Conservation (phyloP, 2,797 vertebrate genomes). For the Hoplostethus atlanticus region DNA sequence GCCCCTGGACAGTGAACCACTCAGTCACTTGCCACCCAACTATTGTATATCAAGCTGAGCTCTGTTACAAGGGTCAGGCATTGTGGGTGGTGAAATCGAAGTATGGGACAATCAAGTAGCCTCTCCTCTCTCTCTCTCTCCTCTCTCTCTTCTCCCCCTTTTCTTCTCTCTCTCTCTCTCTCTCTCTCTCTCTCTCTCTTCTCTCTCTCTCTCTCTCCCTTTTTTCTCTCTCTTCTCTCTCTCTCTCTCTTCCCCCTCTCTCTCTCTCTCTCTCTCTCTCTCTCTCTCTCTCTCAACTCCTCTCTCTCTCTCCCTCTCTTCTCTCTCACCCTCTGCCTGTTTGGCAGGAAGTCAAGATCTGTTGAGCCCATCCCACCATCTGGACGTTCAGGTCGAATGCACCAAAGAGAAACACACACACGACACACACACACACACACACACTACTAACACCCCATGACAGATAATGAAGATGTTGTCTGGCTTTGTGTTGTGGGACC, state of each 20-base stretch:
- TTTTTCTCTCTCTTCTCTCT: too few species aligned
- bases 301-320: background rate
- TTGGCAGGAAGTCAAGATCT: background rate
- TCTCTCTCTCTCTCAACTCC: background rate
- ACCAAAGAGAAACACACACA: background rate
- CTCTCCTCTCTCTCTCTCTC: too few species aligned
- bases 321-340: background rate
- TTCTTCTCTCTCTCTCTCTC: too few species aligned
- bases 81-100: background rate
- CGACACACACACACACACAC: slow-evolving; percentile 1
- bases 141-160: too few species aligned
- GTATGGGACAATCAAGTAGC: background rate
- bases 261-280: too few species aligned
- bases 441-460: background rate
- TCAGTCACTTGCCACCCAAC: too few species aligned
- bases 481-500: background rate
- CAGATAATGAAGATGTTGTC: background rate
- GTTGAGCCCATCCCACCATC: background rate
- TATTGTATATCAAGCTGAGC: too few species aligned
- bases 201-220: too few species aligned
- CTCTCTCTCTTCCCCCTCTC: too few species aligned
- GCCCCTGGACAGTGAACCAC: too few species aligned
- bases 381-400: background rate
- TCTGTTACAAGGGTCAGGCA: background rate
- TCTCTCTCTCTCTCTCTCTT: too few species aligned